Evolutionary conservation across 2,797 vertebrate species (phyloP), one percentile per base, ranked within the genome.

Genomic region (Carapus acus): DNA sequence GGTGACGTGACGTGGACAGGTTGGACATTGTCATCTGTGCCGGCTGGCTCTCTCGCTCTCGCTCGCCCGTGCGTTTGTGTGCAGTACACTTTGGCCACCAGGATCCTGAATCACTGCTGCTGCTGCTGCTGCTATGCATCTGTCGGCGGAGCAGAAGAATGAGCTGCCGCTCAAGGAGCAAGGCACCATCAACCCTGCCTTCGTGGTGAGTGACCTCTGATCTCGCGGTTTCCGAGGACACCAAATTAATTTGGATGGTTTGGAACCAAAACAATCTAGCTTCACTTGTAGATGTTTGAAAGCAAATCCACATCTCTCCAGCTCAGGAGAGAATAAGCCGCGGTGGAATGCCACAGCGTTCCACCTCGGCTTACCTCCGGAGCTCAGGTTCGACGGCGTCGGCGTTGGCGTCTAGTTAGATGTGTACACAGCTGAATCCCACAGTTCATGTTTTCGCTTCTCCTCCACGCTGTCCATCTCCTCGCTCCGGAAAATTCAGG

Each of bases 391-490:
- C n/a, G n/a, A n/a, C n/a, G n/a, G n/a, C n/a, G n/a, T n/a, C n/a
- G n/a, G n/a, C n/a, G n/a, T n/a, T n/a, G n/a, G n/a, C n/a, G n/a
- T n/a, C n/a, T n/a, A n/a, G n/a, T n/a, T 48, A 20, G 20, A 49
- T 58, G 77, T 81, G 61, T 74, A 59, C 72, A 73, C 78, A 84
- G 79, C 79, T 81, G 79, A 56, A 45, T 53, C 8, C 15, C n/a
- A n/a, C n/a, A n/a, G 20, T 27, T 36, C 39, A 43, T 60, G 38
- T 50, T 54, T 50, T 17, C 23, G 21, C 7, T 17, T n/a, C n/a
- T n/a, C n/a, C n/a, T n/a, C n/a, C n/a, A n/a, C n/a, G n/a, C n/a
- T n/a, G n/a, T n/a, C n/a, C n/a, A n/a, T n/a, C n/a, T n/a, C n/a
- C n/a, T n/a, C n/a, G n/a, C n/a, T n/a, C n/a, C n/a, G n/a, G n/a